These are phyloP conservation scores for Myotis lucifugus DNA, from an alignment of 2,113 vertebrate species.

Conservation along the genomic window DNA sequence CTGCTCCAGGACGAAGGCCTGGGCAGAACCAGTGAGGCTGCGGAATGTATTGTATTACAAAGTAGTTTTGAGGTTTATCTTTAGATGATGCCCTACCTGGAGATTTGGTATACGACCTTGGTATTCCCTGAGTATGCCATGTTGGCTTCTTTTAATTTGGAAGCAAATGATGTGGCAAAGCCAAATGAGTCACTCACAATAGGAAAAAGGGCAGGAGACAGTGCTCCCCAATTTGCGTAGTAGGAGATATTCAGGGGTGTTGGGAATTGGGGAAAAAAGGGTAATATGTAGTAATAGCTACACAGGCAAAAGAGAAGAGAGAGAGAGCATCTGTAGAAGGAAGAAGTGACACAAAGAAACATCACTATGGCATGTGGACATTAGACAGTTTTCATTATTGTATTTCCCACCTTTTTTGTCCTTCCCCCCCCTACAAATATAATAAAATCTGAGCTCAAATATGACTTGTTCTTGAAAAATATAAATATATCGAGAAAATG, in stretches of 20 bases:
- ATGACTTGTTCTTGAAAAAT: neutral
- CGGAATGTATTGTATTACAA: neutral
- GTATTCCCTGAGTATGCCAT: neutral
- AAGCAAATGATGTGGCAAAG: neutral
- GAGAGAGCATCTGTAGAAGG: neutral
- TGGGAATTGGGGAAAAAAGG: neutral
- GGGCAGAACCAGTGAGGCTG: neutral
- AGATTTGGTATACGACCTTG: neutral
- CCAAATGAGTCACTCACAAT: neutral
- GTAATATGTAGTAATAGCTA: neutral
- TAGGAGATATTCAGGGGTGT: neutral
- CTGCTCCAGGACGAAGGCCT: neutral
- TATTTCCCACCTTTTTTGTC: neutral
- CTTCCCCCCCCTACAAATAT: neutral
- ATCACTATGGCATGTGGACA: too few species aligned
- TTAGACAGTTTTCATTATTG: neutral
- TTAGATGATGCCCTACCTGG: neutral
- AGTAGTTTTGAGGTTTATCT: neutral
- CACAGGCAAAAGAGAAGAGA: neutral
- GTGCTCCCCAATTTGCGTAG: neutral
- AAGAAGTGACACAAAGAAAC: neutral
- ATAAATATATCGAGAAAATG: slow-evolving; percentile 4
- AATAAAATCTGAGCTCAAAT: neutral
- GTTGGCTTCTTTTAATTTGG: neutral
- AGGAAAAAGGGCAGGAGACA: neutral